Evolutionary conservation across 2,797 vertebrate species (phyloP), one percentile per base, ranked within the genome.

Genomic region (Pogoniulus pusillus): DNA sequence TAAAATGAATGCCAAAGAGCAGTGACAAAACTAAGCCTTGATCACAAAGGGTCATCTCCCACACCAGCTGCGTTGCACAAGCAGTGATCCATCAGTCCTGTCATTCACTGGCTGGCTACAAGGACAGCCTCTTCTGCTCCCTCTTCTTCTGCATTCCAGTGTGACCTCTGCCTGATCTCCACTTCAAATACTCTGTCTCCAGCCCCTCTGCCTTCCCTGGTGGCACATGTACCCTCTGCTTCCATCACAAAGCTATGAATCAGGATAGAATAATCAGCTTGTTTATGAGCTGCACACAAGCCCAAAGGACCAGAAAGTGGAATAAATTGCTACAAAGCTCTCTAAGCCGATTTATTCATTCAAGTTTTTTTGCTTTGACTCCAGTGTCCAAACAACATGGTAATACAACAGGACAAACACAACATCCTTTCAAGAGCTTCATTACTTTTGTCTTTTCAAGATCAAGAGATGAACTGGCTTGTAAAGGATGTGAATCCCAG

Each of bases 311-410:
- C 86, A 88, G 87, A 92, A 94, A 95, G 93, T 4, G 0, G 84
- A 94, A 91, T 94, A 95, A 96, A 96, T 93, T n/a, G 13, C 89
- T 85, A 85, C 94, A 94, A 94, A 96, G 96, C 96, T 81, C 88
- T 81, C 66, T 92, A 95, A 95, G 92, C 94, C 6, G 60, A 95
- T 96, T 94, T 95, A 93, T 71, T 91, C 88, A 92, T 89, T 88
- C 89, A 82, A 88, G 65, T 73, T 82, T 70, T 70, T 88, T 70
- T 71, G 79, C 94, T 94, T 77, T 86, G 84, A 92, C 89, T 91
- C 63, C 7, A 80, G 43, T 82, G 90, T 91, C 89, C 90, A 91
- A 93, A 95, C 82, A 55, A 47, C 5, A 20, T 43, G 82, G 39
- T 16, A 78, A 71, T 35, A 77, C 84, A 75, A 80, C 85, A 78